These are phyloP conservation scores for Grammomys surdaster DNA, from an alignment of 2,113 vertebrate genomes.

Conservation along the genomic window DNA sequence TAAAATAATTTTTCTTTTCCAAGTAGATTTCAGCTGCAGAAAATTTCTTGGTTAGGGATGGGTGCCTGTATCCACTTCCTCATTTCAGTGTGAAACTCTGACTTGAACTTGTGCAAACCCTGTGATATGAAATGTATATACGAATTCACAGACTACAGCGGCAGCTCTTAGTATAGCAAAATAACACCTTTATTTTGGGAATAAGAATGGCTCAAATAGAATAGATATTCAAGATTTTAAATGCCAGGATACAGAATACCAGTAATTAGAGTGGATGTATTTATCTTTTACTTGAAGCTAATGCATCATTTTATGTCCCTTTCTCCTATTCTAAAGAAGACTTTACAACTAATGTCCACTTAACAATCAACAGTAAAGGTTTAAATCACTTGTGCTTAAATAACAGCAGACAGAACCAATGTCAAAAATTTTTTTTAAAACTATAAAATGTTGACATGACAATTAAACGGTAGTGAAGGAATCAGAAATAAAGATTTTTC, in stretches of 20 bases:
- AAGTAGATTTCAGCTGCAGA: background rate
- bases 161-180: background rate
- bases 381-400: background rate
- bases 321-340: background rate
- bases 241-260: background rate
- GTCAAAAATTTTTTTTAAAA: background rate
- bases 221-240: slow-evolving; percentile 1
- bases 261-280: background rate
- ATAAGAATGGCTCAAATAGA: background rate
- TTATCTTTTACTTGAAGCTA: background rate
- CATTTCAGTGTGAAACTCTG: background rate
- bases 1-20: background rate
- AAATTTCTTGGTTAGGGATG: background rate
- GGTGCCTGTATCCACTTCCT: background rate
- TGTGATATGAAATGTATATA: background rate
- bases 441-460: slow-evolving; percentile 15
- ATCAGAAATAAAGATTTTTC: background rate
- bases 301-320: background rate
- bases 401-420: background rate
- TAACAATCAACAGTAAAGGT: background rate
- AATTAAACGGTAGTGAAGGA: background rate
- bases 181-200: background rate
- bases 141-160: background rate
- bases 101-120: background rate
- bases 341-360: background rate